Evolutionary conservation across 2,797 vertebrate genomes (phyloP).

Genomic region (Lepus oiostolus): DNA sequence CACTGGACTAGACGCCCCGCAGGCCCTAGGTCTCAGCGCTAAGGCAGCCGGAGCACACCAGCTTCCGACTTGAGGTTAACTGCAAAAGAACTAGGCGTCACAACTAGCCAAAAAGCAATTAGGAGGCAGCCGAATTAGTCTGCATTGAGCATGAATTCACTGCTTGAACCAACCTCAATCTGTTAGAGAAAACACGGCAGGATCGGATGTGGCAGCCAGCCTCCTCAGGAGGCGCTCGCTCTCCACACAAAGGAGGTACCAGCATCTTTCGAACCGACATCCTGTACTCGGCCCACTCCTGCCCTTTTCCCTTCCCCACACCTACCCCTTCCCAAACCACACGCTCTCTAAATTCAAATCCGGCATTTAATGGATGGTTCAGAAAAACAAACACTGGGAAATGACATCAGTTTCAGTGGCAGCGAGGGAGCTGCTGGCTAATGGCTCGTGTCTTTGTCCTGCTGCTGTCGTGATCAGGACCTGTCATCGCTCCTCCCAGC

Average conservation of each 20-base stretch:
- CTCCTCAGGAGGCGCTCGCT: neutral
- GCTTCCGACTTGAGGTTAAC: neutral
- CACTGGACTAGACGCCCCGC: too few relatives aligned
- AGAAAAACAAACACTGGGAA: neutral
- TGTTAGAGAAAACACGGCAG: neutral
- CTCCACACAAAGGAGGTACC: neutral
- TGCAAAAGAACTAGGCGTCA: neutral
- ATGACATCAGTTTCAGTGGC: neutral
- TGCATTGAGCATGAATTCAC: neutral
- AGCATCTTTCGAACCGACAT: neutral
- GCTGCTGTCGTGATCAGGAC: neutral
- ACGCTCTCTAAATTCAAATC: neutral
- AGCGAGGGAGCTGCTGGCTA: neutral
- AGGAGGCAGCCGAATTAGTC: neutral
- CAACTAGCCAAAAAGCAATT: neutral
- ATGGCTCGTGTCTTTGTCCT: neutral
- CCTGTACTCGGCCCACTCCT: neutral
- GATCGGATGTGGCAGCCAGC: neutral
- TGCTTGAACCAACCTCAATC: neutral
- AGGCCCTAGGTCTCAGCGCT: neutral
- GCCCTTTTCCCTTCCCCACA: too few relatives aligned
- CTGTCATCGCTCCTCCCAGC: neutral
- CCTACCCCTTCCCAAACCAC: neutral
- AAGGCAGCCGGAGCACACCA: neutral
- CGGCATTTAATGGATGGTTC: neutral